Evolutionary conservation across 2,888 invertebrate genomes (phyloP), one percentile per base, ranked within the genome.

Genomic region (Pimpla rufipes): DNA sequence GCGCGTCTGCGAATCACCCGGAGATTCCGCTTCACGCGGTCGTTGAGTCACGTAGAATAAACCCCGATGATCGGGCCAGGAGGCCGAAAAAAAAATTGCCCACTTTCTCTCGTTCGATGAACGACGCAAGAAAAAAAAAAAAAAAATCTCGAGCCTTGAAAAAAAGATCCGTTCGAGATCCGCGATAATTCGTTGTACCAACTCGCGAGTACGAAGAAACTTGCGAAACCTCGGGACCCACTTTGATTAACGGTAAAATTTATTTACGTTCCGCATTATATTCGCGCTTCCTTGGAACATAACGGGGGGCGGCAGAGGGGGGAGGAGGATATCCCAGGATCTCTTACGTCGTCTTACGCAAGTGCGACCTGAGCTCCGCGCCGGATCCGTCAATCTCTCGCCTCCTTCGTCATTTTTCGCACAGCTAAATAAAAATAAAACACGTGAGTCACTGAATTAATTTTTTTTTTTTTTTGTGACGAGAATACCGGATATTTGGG

Each of bases 181-280:
- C 21, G 18, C 64, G 18, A 47, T 35, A 66, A 29, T 71, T 52
- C 37, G 70, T 66, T 55, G 70, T n/a, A 5, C 29, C 29, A 29
- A 29, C 52, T 2, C 5, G 29, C 21, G 70, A 37, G 50, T 59
- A 59, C 40, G 67, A 16, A 42, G 70, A 29, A 59, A 81, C 16
- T 59, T 67, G 77, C 66, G 73, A 77, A 73, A 73, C 50, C 50
- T 55, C 42, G 59, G 71, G 77, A 59, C 73, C 77, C 59, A 81
- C 81, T 73, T 81, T 68, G 66, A 66, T 52, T 18, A 21, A 52
- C 52, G 10, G 18, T 45, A 66, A n/a, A n/a, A n/a, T n/a, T n/a
- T n/a, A n/a, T n/a, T n/a, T n/a, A n/a, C n/a, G n/a, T n/a, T n/a
- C n/a, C 29, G 5, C 5, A 29, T 3, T 29, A 29, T 66, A 50